Percentiles rank a stretch among this genome's conserved stretches.
Evolutionary conservation across 2,797 vertebrate genomes (phyloP).

Genomic region (Balearica regulorum): DNA sequence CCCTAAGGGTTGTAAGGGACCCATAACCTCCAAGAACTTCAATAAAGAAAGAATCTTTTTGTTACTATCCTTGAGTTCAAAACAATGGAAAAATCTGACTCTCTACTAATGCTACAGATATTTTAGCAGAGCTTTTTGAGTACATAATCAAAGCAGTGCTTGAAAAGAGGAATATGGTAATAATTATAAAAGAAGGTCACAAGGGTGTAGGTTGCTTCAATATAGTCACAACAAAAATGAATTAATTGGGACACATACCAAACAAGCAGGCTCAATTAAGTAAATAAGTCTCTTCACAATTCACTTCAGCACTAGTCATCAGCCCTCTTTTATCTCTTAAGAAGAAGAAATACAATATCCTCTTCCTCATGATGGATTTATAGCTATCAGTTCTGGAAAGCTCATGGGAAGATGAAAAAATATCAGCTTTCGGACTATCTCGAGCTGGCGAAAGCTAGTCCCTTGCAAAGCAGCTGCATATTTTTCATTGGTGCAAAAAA

Average conservation of each 20-base stretch:
- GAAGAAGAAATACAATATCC: slow-evolving; percentile 6
- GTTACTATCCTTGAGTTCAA: slow-evolving; percentile 4
- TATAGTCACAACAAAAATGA: slow-evolving; percentile 55
- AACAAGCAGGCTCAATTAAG: slow-evolving; percentile 65
- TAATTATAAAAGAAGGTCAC: slow-evolving; percentile 59
- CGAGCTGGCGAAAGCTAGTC: not conserved
- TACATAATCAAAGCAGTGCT: slow-evolving; percentile 54
- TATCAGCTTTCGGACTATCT: not conserved
- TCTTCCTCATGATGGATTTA: not conserved
- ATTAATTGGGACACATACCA: slow-evolving; percentile 61
- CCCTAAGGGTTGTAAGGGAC: not conserved
- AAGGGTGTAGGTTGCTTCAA: slow-evolving; percentile 52
- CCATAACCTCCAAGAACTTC: not conserved
- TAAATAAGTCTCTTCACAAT: slow-evolving; percentile 59
- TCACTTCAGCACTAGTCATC: slow-evolving; percentile 61
- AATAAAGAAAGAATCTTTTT: not conserved
- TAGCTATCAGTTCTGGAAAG: not conserved
- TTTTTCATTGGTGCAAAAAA: not conserved
- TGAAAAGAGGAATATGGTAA: slow-evolving; percentile 26
- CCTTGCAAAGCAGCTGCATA: not conserved
- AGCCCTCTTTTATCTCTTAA: slow-evolving; percentile 12
- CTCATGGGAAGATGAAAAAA: slow-evolving; percentile 5
- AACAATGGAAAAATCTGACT: slow-evolving; percentile 41
- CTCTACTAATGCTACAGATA: not conserved
- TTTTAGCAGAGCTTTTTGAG: slow-evolving; percentile 56